Base-by-base conservation (phyloP, 1,140 invertebrate species). In the Zaprionus inermis region DNA sequence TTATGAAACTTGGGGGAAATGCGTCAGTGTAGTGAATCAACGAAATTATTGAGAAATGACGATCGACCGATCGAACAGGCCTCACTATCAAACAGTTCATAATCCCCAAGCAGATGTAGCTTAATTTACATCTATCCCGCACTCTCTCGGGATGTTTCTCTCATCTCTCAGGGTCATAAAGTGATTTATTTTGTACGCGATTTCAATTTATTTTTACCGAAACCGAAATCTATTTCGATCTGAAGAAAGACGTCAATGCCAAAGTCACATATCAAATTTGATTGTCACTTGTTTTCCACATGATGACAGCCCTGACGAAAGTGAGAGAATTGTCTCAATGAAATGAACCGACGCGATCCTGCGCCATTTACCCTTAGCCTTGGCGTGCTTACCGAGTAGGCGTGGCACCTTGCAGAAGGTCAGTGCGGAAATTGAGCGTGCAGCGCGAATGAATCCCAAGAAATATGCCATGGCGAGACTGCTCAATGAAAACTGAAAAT, bases 231-330 rank as follows among this genome's bases (percentile, higher is more conserved):
- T 86, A 85, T 85, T 83, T 85, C 83, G 69, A 85, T 81, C 78
- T 70, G 56, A 71, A 60, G 63, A 61, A 72, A 67, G 78, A 82
- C 82, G 79, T 85, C 82, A 85, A 85, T 85, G 82, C 82, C 82
- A 85, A 85, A 85, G 82, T 86, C 82, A 85, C 64, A 85, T 67
- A 82, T 85, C 82, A 85, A 78, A 72, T 76, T 86, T 79, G 79
- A 82, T 81, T 82, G 79, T 73, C 67, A 64, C 59, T n/a, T n/a
- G 61, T 59, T 60, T 69, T 57, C 22, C 28, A 11, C 12, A 60
- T 38, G 51, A 22, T 72, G 69, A 64, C 68, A 70, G 36, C 49
- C 18, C 32, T 55, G 22, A 22, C 41, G 54, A 83, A 76, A 79
- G 63, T 69, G 69, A 80, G 46, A 49, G 52, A 28, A 4, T 64